phyloP scores from a whole-genome alignment of 2,797 vertebrate species.

The Neomorphus geoffroyi region DNA sequence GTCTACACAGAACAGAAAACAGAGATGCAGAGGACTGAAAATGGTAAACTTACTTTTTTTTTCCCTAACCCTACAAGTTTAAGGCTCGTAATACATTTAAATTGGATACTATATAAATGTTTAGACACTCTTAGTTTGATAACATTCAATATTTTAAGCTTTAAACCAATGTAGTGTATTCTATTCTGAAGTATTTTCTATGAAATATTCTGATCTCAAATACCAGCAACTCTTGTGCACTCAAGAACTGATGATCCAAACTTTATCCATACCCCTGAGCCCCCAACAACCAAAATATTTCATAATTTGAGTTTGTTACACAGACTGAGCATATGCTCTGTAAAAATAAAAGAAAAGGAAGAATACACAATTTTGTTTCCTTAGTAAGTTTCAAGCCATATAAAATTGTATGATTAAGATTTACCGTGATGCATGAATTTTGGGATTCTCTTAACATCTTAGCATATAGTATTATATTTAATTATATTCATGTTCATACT shows the following conservation, averaged over 20 bases:
- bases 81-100: neutral
- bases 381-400: neutral
- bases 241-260: neutral
- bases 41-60: neutral
- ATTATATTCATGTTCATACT: neutral
- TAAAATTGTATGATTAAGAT: neutral
- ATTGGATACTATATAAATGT: neutral
- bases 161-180: neutral
- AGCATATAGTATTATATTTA: neutral
- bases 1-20: neutral
- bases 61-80: neutral
- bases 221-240: neutral
- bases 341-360: neutral
- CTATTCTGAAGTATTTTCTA: neutral
- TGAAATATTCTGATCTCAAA: neutral
- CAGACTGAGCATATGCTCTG: neutral
- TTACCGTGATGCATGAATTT: neutral
- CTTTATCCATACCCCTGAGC: neutral
- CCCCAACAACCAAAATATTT: neutral
- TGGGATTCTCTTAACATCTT: neutral
- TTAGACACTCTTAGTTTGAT: neutral
- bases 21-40: neutral
- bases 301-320: accelerated
- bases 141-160: neutral
- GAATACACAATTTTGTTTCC: neutral